Evolutionary conservation across 2,888 invertebrate genomes (phyloP).

Genomic region (Bombylius major): DNA sequence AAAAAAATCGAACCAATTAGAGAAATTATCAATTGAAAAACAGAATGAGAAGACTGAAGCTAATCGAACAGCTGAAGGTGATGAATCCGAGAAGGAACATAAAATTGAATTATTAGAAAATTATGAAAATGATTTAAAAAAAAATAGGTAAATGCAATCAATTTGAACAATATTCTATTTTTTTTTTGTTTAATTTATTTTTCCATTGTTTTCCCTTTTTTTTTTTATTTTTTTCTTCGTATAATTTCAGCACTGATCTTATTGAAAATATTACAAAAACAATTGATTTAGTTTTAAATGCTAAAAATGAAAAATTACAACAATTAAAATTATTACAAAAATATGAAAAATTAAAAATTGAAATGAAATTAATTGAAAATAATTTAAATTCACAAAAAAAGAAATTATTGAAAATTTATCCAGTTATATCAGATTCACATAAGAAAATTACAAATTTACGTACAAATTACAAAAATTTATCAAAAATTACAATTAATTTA

Average conservation of each 20-base stretch:
- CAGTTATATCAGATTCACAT: constrained; percentile 27
- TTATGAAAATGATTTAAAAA: constrained; percentile 1
- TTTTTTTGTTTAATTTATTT: neutral
- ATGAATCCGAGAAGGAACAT: neutral
- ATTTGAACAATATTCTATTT: too few species aligned
- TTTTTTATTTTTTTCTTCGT: neutral
- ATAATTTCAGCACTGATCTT: constrained; percentile 22
- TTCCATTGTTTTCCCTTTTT: neutral
- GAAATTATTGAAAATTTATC: constrained; percentile 26
- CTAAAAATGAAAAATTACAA: constrained; percentile 25
- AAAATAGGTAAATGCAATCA: neutral
- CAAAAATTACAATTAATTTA: constrained; percentile 24
- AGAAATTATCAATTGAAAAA: too few species aligned
- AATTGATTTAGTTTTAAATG: constrained; percentile 25
- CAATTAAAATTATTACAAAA: constrained; percentile 25
- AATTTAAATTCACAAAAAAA: constrained; percentile 24
- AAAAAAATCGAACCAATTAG: too few species aligned
- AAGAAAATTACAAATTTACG: constrained; percentile 27
- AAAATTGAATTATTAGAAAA: neutral
- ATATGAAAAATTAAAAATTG: constrained; percentile 23
- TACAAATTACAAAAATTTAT: constrained; percentile 24
- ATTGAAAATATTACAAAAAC: constrained; percentile 28
- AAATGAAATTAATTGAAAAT: constrained; percentile 23
- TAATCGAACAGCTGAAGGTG: neutral
- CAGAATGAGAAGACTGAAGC: neutral